Evolutionary conservation across 2,888 invertebrate genomes (phyloP).

Genomic region (Lasioglossum calceatum): DNA sequence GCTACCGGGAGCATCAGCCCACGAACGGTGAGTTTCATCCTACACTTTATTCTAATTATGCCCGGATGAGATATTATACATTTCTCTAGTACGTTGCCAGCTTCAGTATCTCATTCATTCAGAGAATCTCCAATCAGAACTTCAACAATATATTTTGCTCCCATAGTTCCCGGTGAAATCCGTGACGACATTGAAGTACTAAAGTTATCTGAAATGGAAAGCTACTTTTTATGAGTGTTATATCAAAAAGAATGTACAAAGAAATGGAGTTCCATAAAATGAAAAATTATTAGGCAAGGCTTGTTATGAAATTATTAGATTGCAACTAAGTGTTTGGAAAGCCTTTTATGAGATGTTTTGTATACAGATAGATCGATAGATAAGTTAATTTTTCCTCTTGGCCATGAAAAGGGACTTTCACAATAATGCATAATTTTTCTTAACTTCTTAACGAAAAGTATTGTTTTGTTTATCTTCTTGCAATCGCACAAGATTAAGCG

Average conservation of each 20-base stretch:
- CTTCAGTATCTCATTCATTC: neutral
- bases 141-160: neutral
- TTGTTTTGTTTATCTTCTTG: neutral
- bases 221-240: neutral
- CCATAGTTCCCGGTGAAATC: neutral
- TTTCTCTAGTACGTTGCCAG: neutral
- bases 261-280: neutral
- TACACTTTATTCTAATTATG: neutral
- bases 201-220: neutral
- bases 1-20: slow-evolving; percentile 89
- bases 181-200: neutral
- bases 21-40: slow-evolving; percentile 77
- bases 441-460: no score
- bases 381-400: no score
- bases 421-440: no score
- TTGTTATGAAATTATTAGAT: neutral
- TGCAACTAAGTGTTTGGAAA: neutral
- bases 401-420: no score
- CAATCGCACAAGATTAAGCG: neutral
- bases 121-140: neutral
- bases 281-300: neutral
- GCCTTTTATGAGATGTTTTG: neutral
- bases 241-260: neutral
- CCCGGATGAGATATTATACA: neutral
- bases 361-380: no score